Evolutionary conservation across 1,140 invertebrate species (phyloP).

Genomic region (Trigoniulus corallinus): DNA sequence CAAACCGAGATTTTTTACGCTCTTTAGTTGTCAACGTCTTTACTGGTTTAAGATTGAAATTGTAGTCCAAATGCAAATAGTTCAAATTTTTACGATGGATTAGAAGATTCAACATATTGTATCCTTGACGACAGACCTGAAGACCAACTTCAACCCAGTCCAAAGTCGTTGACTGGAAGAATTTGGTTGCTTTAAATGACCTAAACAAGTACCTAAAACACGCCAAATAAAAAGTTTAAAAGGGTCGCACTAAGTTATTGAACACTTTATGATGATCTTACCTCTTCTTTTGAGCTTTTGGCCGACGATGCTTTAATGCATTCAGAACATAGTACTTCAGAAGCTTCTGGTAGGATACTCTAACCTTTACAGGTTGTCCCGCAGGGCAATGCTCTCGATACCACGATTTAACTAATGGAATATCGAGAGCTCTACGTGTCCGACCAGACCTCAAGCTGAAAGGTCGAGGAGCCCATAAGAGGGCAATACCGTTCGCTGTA

Average conservation of each 20-base stretch:
- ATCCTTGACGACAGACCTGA: conserved; percentile 91
- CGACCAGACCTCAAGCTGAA: conserved; percentile 86
- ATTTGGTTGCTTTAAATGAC: conserved; percentile 99
- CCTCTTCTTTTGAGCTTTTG: conserved; percentile 97
- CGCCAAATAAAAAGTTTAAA: conserved; percentile 7
- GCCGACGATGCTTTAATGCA: conserved; percentile 87
- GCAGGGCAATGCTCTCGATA: conserved; percentile 92
- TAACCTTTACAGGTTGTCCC: conserved; percentile 95
- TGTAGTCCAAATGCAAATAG: conserved; percentile 98
- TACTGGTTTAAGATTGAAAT: conserved; percentile 98
- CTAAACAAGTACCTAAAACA: conserved; percentile 67
- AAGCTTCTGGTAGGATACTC: conserved; percentile 97
- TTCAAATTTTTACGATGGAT: conserved; percentile 99
- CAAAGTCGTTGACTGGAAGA: conserved; percentile 97
- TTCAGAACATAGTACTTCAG: conserved; percentile 98
- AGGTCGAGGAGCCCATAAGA: conserved; percentile 96
- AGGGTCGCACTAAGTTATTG: no score
- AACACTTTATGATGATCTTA: conserved; percentile 22
- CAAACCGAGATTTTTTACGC: conserved; percentile 97
- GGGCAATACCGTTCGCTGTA: conserved; percentile 94
- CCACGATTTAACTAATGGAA: conserved; percentile 95
- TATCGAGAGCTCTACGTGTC: conserved; percentile 75
- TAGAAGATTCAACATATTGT: conserved; percentile 98
- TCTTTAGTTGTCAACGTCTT: conserved; percentile 99
- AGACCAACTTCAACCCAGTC: conserved; percentile 99